These are phyloP conservation scores for Sinocyclocheilus anshuiensis DNA, from an alignment of 2,113 vertebrate species.

Conservation along the genomic window DNA sequence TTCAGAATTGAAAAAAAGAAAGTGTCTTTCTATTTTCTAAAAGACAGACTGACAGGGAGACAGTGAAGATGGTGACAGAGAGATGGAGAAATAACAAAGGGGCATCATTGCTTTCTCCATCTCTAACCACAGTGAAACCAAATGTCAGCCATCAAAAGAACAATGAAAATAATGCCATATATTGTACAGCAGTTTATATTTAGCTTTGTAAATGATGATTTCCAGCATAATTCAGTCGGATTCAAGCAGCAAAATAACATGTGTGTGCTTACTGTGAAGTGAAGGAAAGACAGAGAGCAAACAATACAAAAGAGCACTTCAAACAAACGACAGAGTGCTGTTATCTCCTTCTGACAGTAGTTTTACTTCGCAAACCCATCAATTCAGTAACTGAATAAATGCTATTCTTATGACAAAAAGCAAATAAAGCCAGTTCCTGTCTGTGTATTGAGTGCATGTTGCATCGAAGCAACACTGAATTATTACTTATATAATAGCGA, in stretches of 20 bases:
- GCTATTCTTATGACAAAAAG: conserved; percentile 21
- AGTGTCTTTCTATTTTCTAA: background rate
- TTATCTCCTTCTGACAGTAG: conserved; percentile 43
- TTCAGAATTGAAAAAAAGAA: conserved; percentile 10
- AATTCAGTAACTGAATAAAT: conserved; percentile 24
- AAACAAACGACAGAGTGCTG: conserved; percentile 16
- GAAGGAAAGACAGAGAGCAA: conserved; percentile 27
- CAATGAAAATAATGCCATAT: conserved; percentile 6
- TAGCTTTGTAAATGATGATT: conserved; percentile 41
- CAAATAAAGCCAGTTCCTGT: conserved; percentile 22
- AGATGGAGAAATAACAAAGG: conserved; percentile 13
- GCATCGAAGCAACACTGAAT: background rate
- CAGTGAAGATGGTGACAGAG: background rate
- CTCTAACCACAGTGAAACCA: conserved; percentile 29
- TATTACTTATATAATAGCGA: background rate
- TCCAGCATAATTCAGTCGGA: conserved; percentile 20
- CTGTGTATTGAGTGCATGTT: background rate
- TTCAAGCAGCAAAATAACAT: conserved; percentile 37
- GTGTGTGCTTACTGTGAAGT: conserved; percentile 25
- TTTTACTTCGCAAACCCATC: conserved; percentile 31
- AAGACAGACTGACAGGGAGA: background rate
- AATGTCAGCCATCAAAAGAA: conserved; percentile 42
- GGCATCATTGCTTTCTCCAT: conserved; percentile 33
- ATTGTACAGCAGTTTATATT: conserved; percentile 43
- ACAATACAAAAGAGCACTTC: conserved; percentile 20